Evolutionary conservation across 2,113 vertebrate species (phyloP), one percentile per base, ranked within the genome.

Genomic region (Gymnorhina tibicen): DNA sequence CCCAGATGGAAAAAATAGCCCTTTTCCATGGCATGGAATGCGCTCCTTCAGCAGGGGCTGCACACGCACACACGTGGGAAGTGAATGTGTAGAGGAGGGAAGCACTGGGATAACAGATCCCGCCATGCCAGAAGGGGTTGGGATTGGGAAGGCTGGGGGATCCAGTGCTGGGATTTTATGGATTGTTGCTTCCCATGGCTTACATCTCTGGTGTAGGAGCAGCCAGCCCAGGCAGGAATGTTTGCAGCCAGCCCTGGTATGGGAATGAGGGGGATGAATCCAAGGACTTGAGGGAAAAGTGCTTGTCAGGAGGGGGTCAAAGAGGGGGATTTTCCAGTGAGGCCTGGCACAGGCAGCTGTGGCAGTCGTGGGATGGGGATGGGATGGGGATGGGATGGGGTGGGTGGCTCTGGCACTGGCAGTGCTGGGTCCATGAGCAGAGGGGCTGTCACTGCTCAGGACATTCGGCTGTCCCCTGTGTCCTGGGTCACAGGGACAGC

Each of bases 1-100:
- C 88, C 91, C 87, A 94, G 84, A 93, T 91, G 93, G 94, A 90
- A 96, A 87, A 94, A 91, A 93, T 74, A 82, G 55, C 72, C 63
- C 46, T 90, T 88, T 85, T 85, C 91, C 81, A 32, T 66, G 78
- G 87, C 77, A 62, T 58, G 72, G 85, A 87, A 44, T n/a, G 30
- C 49, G 84, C 24, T 89, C 46, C 84, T 85, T 56, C 77, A 12
- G 27, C 52, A 64, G 67, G 39, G 86, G 87, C 52, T 44, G 89
- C 89, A 64, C 91, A 53, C 89, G 89, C 89, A 64, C 91, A 53
- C 89, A 58, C 24, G 4, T 76, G 91, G 53, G 23, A 35, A 64
- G 35, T 32, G 16, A 52, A 26, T 28, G 77, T 33, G 80, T 3
- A 44, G 72, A 23, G 20, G 89, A 78, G 86, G 80, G n/a, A 41